Evolutionary conservation across 2,113 vertebrate species (phyloP).

Genomic region (Dicaeum eximium): DNA sequence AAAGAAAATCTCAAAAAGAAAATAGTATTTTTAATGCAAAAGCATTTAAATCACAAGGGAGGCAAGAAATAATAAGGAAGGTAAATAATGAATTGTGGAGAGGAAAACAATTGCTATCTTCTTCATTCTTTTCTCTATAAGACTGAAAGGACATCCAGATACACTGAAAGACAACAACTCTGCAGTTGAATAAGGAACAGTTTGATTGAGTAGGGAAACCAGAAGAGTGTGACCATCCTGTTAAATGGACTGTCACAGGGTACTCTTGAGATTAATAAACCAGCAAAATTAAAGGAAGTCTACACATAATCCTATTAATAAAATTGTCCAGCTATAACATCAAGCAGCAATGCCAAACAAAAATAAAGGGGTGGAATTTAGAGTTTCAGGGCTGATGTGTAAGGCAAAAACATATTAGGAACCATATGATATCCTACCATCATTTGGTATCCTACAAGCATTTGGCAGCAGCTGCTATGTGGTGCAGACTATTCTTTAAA

Average conservation of each 20-base stretch:
- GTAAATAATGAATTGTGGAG: not conserved
- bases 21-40: not conserved
- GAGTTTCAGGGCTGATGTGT: not conserved
- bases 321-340: not conserved
- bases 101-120: slow-evolving; percentile 1
- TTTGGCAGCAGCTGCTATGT: not conserved
- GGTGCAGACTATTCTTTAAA: not conserved
- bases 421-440: not conserved
- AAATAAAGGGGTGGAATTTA: not conserved
- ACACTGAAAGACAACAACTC: not conserved
- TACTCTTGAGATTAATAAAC: not conserved
- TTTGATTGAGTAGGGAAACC: not conserved
- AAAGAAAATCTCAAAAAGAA: not conserved
- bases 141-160: not conserved
- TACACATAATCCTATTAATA: not conserved
- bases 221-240: not conserved
- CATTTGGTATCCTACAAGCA: not conserved
- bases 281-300: not conserved
- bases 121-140: not conserved
- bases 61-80: not conserved
- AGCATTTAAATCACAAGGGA: not conserved
- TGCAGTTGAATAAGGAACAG: not conserved
- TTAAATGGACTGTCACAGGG: not conserved
- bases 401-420: not conserved
- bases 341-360: not conserved